phyloP scores from a whole-genome alignment of 2,888 invertebrate genomes.

The Leistus spinibarbis region DNA sequence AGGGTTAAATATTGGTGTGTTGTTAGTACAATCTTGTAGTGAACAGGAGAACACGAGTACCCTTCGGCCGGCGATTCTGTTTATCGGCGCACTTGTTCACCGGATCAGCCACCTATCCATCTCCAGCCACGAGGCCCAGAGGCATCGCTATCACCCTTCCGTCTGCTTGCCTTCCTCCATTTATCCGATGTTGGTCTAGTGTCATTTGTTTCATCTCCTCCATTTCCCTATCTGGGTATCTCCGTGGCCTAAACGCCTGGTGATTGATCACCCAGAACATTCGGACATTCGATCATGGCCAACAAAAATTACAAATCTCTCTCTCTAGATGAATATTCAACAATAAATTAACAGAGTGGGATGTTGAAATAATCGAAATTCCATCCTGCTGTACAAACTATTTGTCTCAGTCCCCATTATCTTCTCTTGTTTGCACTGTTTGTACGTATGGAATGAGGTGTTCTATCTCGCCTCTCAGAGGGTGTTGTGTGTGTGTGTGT shows the following conservation, averaged over 20 bases:
- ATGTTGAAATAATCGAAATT: neutral
- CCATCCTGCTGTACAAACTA: neutral
- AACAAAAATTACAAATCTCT: too few species aligned
- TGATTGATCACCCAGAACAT: constrained; percentile 24
- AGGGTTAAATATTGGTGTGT: neutral
- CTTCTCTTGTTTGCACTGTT: neutral
- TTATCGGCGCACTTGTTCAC: constrained; percentile 47
- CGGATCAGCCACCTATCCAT: constrained; percentile 56
- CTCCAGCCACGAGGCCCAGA: constrained; percentile 41
- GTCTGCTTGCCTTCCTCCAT: neutral
- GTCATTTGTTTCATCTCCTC: constrained; percentile 38
- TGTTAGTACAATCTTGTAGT: neutral
- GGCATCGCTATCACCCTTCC: neutral
- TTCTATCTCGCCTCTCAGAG: neutral
- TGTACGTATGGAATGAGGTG: neutral
- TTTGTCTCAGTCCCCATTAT: neutral
- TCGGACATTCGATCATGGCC: too few species aligned
- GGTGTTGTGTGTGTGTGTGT: neutral
- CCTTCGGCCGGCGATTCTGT: neutral
- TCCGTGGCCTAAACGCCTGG: constrained; percentile 8
- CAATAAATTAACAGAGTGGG: too few species aligned
- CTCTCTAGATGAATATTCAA: too few species aligned
- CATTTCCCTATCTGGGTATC: constrained; percentile 33
- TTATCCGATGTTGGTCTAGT: neutral
- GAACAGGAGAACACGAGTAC: neutral